phyloP scores from a whole-genome alignment of 2,797 vertebrate species.

The Mus spretus region DNA sequence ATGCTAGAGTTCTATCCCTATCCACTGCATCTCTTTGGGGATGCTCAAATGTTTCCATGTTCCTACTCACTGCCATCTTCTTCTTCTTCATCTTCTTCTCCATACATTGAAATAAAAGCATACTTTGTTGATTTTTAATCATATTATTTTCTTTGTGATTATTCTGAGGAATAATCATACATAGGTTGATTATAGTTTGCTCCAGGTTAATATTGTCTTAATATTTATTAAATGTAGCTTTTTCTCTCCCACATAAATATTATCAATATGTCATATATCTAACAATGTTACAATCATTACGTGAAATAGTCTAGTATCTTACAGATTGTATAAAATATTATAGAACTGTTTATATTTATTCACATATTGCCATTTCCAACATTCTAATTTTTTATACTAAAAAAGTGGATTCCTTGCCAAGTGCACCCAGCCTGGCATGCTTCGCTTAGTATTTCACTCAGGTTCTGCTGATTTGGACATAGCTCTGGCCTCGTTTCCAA shows the following conservation, averaged over 20 bases:
- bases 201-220: not conserved
- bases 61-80: not conserved
- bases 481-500: constrained; percentile 9
- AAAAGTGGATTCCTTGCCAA: not conserved
- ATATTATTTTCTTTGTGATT: not conserved
- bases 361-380: not conserved
- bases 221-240: not conserved
- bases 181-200: not conserved
- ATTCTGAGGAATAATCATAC: not conserved
- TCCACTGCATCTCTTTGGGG: not conserved
- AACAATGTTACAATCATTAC: not conserved
- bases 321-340: not conserved
- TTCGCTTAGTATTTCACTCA: not conserved
- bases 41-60: not conserved
- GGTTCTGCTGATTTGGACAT: not conserved
- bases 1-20: not conserved
- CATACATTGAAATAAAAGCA: not conserved
- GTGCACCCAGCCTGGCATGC: not conserved
- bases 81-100: not conserved
- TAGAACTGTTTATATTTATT: not conserved
- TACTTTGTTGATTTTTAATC: not conserved
- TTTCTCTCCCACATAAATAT: not conserved
- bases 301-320: not conserved
- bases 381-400: not conserved
- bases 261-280: not conserved